Evolutionary conservation across 2,888 invertebrate species (phyloP).

Genomic region (Balanococcus diminutus): DNA sequence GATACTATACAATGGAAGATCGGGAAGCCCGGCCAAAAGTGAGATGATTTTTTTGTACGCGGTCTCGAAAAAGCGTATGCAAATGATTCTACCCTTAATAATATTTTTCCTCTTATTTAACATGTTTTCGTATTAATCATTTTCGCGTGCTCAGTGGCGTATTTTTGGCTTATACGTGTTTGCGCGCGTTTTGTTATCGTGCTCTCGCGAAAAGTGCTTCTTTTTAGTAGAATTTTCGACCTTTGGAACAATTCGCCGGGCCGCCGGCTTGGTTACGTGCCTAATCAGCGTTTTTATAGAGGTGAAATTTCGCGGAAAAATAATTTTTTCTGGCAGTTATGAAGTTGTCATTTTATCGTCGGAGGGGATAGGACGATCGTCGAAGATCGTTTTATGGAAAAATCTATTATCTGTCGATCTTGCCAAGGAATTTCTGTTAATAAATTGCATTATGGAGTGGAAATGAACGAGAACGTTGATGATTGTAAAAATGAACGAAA

Average conservation of each 20-base stretch:
- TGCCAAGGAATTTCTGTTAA: too few relatives aligned
- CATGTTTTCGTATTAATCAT: conserved; percentile 37
- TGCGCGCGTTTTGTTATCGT: conserved; percentile 4
- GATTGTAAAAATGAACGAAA: too few relatives aligned
- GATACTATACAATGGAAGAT: not conserved
- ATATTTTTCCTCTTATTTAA: conserved; percentile 27
- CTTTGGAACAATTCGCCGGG: not conserved
- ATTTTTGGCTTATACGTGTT: conserved; percentile 17
- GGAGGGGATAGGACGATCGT: too few relatives aligned
- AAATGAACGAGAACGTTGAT: too few relatives aligned
- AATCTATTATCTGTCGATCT: too few relatives aligned
- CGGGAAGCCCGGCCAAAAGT: not conserved
- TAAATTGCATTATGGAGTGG: too few relatives aligned
- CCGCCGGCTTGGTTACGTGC: conserved; percentile 7
- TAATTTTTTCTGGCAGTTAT: not conserved
- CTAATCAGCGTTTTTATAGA: conserved; percentile 11
- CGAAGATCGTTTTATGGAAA: too few relatives aligned
- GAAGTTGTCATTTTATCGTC: not conserved
- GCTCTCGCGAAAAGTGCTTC: not conserved
- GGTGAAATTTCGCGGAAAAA: not conserved
- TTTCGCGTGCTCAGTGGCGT: not conserved
- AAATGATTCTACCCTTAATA: conserved; percentile 33
- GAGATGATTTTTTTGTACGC: conserved; percentile 14
- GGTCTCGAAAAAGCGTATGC: not conserved
- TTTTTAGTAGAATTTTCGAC: conserved; percentile 26